These are phyloP conservation scores for Doryteuthis pealeii DNA, from an alignment of 1,140 invertebrate species.

Conservation along the genomic window DNA sequence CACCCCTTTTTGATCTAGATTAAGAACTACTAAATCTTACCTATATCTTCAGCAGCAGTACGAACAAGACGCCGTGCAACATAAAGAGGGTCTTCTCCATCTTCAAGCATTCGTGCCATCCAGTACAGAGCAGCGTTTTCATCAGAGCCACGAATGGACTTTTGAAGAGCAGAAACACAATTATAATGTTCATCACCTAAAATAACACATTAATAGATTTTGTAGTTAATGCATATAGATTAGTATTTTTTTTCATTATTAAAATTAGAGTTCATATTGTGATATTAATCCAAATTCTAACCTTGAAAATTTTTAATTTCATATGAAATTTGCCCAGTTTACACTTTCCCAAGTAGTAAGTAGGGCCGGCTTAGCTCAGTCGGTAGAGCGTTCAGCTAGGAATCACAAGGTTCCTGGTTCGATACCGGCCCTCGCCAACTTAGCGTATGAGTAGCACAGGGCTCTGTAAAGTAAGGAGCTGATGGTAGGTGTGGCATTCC, in stretches of 20 bases:
- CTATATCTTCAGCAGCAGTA: conserved; percentile 76
- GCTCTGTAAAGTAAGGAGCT: no score
- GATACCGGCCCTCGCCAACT: no score
- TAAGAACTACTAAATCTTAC: no score
- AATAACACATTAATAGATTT: conserved; percentile 13
- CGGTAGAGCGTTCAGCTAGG: no score
- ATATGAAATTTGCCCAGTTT: no score
- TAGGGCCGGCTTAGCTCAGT: no score
- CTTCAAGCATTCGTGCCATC: conserved; percentile 77
- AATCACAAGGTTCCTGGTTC: no score
- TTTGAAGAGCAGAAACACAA: conserved; percentile 79
- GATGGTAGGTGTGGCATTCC: no score
- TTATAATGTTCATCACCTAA: conserved; percentile 80
- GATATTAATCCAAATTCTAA: conserved; percentile 4
- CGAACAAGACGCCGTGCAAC: conserved; percentile 76
- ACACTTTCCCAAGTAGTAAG: no score
- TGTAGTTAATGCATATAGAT: background rate
- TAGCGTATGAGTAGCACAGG: no score
- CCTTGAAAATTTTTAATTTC: no score
- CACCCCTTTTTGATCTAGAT: no score
- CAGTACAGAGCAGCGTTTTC: conserved; percentile 82
- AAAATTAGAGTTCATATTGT: background rate
- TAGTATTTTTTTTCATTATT: background rate
- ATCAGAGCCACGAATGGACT: conserved; percentile 81
- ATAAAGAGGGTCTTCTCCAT: conserved; percentile 82